Evolutionary conservation across 2,888 invertebrate genomes (phyloP).

Genomic region (Archaeoteleia sp.): DNA sequence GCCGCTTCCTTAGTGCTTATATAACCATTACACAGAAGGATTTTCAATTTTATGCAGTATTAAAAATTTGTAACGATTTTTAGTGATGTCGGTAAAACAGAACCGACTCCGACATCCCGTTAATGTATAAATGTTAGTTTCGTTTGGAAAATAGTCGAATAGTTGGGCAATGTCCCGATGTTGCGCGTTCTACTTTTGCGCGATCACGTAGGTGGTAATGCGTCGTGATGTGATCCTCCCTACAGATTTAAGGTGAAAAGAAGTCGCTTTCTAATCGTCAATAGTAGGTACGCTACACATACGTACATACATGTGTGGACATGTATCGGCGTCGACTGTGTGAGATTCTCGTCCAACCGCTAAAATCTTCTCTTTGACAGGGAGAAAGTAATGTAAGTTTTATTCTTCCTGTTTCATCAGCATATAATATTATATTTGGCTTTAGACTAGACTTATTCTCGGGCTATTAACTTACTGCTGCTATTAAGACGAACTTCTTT

Average conservation of each 20-base stretch:
- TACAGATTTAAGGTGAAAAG: constrained; percentile 59
- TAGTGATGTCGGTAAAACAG: no score
- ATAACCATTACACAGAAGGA: no score
- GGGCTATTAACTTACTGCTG: not conserved
- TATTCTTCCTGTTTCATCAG: constrained; percentile 21
- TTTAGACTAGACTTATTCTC: not conserved
- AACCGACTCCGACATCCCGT: no score
- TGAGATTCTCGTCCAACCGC: constrained; percentile 15
- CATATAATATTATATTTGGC: constrained; percentile 19
- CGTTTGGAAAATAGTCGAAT: no score
- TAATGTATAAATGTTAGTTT: no score
- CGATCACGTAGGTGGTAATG: constrained; percentile 63
- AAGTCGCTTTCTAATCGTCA: constrained; percentile 67
- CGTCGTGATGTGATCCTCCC: constrained; percentile 59
- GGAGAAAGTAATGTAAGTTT: constrained; percentile 37
- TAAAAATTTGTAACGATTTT: no score
- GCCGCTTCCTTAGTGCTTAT: no score
- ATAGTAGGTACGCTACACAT: constrained; percentile 49
- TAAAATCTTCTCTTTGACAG: constrained; percentile 12
- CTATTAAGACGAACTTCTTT: no score
- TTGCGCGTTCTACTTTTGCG: constrained; percentile 63
- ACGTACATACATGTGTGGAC: no score
- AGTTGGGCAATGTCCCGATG: no score
- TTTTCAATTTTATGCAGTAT: no score
- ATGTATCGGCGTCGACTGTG: no score